A percentile compares a stretch with the other conserved stretches of the same genome.
Evolutionary conservation across 2,797 vertebrate genomes (phyloP).

Genomic region (Anableps anableps): DNA sequence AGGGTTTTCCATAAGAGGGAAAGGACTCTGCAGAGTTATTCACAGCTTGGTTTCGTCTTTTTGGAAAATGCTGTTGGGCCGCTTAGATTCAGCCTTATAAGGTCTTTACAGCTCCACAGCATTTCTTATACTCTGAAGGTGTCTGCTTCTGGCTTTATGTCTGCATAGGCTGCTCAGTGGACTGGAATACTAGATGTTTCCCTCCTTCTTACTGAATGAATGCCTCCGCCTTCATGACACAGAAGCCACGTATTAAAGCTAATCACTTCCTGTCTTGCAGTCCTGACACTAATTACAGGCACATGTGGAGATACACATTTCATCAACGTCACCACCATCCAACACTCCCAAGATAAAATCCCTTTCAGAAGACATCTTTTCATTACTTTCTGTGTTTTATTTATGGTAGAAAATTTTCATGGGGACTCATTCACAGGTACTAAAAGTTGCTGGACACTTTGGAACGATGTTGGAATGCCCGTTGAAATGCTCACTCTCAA

Average conservation of each 20-base stretch:
- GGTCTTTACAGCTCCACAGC: constrained; percentile 36
- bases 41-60: constrained; percentile 16
- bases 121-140: constrained; percentile 38
- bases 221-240: neutral
- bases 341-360: neutral
- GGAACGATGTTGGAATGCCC: neutral
- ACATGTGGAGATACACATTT: constrained; percentile 3
- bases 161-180: constrained; percentile 12
- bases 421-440: neutral
- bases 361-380: neutral
- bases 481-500: too few species aligned
- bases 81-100: constrained; percentile 16
- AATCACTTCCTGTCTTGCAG: constrained; percentile 6
- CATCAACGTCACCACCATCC: neutral
- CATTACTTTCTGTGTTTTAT: neutral
- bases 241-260: neutral
- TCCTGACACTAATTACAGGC: constrained; percentile 8
- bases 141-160: constrained; percentile 18
- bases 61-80: constrained; percentile 23
- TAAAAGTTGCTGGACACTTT: neutral
- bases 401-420: neutral
- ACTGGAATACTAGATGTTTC: constrained; percentile 4
- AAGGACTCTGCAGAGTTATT: constrained; percentile 26
- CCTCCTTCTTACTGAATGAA: neutral
- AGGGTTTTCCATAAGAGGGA: constrained; percentile 59